Evolutionary conservation across 2,797 vertebrate genomes (phyloP).

Genomic region (Premnoplex brunnescens): DNA sequence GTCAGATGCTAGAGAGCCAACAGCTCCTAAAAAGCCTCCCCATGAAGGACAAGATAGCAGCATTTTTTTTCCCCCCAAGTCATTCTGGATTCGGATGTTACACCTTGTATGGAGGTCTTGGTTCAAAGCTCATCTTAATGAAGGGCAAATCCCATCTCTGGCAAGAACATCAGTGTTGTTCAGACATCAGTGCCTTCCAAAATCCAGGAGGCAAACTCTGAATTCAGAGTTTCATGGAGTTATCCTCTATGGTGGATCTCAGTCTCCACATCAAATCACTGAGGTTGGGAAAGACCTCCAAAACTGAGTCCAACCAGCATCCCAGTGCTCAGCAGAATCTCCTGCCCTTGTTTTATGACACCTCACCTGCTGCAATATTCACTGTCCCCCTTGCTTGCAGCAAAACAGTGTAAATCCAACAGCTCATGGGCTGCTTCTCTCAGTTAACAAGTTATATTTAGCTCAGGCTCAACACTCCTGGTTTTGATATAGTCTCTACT

Average conservation of each 20-base stretch:
- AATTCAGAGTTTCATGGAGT: fast-evolving
- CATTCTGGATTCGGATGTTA: neutral
- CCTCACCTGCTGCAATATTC: neutral
- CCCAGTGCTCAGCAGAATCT: neutral
- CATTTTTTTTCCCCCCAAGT: fast-evolving
- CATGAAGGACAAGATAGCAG: fast-evolving
- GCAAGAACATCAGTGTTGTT: neutral
- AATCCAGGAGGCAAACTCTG: neutral
- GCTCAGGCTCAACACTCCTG: constrained; percentile 46
- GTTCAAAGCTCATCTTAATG: neutral
- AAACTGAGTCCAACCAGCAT: neutral
- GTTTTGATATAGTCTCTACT: constrained; percentile 59
- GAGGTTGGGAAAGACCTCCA: neutral
- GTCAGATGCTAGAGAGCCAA: fast-evolving
- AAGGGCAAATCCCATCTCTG: fast-evolving
- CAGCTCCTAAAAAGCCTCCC: fast-evolving
- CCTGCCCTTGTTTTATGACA: neutral
- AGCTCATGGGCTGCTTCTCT: neutral
- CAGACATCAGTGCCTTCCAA: fast-evolving
- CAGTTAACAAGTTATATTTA: constrained; percentile 55
- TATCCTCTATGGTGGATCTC: neutral
- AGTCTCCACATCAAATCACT: neutral
- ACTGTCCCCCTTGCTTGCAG: neutral
- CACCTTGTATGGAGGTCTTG: neutral
- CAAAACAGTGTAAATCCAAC: constrained; percentile 25